A percentile compares a stretch with the other conserved stretches of the same genome.
Evolutionary conservation across 2,888 invertebrate species (phyloP).

Genomic region (Zelleria hepariella): DNA sequence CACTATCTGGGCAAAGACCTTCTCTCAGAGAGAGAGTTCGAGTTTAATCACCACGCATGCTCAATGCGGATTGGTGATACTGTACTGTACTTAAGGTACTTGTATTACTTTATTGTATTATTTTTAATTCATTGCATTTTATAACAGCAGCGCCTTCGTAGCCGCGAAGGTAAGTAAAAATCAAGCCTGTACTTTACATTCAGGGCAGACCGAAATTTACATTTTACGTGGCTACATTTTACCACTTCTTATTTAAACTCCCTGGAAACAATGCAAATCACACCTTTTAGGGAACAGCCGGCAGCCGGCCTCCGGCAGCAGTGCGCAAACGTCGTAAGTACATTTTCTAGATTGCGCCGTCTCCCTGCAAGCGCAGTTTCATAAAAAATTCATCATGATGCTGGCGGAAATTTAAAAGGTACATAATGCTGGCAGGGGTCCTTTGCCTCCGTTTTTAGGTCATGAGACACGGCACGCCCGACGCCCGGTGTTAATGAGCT

Average conservation of each 20-base stretch:
- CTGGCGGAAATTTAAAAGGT: background rate
- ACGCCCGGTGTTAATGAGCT: background rate
- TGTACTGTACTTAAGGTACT: too few species aligned
- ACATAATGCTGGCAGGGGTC: background rate
- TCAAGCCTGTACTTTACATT: too few species aligned
- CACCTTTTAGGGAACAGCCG: constrained; percentile 28
- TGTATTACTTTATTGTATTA: too few species aligned
- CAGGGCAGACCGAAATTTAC: constrained; percentile 41
- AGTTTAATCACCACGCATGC: too few species aligned
- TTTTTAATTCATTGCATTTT: background rate
- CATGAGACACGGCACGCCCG: background rate
- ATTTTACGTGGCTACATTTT: constrained; percentile 38
- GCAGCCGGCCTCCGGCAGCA: background rate
- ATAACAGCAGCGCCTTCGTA: background rate
- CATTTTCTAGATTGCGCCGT: background rate
- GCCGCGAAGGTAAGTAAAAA: background rate
- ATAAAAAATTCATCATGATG: constrained; percentile 1
- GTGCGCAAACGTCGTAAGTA: background rate
- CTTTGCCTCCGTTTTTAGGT: background rate
- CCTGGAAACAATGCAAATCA: constrained; percentile 49
- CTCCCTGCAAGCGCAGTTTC: background rate
- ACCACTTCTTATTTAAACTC: too few species aligned
- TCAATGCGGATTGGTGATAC: too few species aligned
- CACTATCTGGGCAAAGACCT: too few species aligned
- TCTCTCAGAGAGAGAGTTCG: too few species aligned